phyloP scores from a whole-genome alignment of 2,797 vertebrate species.

The Glyptemys insculpta region DNA sequence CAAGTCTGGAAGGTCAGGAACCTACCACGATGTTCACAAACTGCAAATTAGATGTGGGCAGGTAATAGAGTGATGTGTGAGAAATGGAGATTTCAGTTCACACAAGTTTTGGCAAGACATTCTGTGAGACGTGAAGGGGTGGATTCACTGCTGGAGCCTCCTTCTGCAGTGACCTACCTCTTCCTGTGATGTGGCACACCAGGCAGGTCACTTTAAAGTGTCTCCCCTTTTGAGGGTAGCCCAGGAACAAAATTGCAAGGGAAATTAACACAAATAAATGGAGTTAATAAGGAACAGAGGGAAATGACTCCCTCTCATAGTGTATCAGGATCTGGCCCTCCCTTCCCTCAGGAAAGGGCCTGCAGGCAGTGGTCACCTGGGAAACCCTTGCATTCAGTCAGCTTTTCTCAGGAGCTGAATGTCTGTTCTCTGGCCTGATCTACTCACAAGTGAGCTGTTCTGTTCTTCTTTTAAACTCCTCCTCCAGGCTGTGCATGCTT shows the following conservation, averaged over 20 bases:
- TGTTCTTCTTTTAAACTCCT: background rate
- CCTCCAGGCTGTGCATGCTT: background rate
- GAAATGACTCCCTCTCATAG: background rate
- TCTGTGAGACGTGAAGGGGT: background rate
- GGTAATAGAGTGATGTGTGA: background rate
- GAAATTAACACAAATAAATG: background rate
- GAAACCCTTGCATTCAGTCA: background rate
- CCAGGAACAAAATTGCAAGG: background rate
- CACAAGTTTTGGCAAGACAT: background rate
- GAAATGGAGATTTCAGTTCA: constrained; percentile 30
- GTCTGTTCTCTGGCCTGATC: too few species aligned
- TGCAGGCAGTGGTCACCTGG: background rate
- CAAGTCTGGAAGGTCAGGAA: background rate
- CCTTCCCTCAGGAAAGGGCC: background rate
- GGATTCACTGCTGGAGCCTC: background rate
- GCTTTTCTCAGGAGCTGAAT: background rate
- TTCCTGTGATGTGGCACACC: background rate
- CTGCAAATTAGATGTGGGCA: background rate
- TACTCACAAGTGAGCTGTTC: background rate
- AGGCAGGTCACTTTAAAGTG: background rate
- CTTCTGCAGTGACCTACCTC: background rate
- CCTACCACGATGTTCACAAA: background rate
- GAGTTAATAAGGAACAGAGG: background rate
- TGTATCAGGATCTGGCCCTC: background rate
- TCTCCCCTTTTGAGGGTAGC: background rate